A percentile compares a stretch with the other conserved stretches of the same genome.
phyloP scores from a whole-genome alignment of 1,140 invertebrate species.

The Heliconius hewitsoni region DNA sequence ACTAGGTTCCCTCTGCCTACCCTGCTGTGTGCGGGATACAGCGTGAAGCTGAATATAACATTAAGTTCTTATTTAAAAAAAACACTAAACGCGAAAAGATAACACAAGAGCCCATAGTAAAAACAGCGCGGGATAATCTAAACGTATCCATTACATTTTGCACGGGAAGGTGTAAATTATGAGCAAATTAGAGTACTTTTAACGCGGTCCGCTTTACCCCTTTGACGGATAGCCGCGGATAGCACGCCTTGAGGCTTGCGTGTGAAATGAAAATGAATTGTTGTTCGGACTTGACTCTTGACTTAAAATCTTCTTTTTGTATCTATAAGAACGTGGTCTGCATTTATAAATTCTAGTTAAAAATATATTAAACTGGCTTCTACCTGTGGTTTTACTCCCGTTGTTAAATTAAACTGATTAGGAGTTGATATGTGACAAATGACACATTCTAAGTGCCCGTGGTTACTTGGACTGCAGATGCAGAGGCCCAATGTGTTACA shows the following conservation, averaged over 20 bases:
- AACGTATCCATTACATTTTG: conserved; percentile 11
- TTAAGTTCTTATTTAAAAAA: neutral
- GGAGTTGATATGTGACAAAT: too few species aligned
- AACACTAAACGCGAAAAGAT: neutral
- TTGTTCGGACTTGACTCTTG: neutral
- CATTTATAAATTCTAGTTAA: too few species aligned
- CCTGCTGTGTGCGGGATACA: too few species aligned
- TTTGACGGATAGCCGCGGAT: conserved; percentile 24
- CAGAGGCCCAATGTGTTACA: too few species aligned
- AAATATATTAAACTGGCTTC: too few species aligned
- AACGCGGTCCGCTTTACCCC: conserved; percentile 1
- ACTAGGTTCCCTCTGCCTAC: too few species aligned
- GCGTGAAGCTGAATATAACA: too few species aligned
- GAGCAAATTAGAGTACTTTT: conserved; percentile 6
- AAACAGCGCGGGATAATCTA: neutral
- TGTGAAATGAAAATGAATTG: neutral
- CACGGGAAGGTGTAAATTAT: conserved; percentile 3
- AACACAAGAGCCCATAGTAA: neutral
- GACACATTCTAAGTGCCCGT: too few species aligned
- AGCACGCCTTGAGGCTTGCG: conserved; percentile 8
- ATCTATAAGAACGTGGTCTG: too few species aligned
- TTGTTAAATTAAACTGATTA: too few species aligned
- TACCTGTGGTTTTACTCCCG: too few species aligned
- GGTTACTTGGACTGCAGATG: too few species aligned
- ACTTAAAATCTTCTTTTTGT: neutral